Conservation (phyloP, 2,888 invertebrate genomes). For the Acheta domesticus region DNA sequence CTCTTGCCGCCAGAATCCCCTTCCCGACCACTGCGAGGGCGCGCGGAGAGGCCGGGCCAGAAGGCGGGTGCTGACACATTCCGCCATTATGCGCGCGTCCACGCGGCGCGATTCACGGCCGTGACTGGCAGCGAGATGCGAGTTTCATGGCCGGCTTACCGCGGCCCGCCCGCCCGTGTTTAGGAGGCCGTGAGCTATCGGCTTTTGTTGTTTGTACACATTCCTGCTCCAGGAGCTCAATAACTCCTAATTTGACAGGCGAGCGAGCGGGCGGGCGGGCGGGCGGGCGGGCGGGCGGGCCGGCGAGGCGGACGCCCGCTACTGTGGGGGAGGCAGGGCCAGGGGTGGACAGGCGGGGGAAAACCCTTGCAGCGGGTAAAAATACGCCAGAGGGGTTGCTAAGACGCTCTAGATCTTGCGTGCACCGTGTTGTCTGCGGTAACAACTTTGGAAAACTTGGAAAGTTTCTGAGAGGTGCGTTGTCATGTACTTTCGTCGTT, state of each 20-base stretch:
- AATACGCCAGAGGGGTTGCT: no score
- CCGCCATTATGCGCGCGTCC: not conserved
- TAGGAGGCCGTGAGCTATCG: constrained; percentile 18
- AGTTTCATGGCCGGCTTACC: constrained; percentile 18
- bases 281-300: not conserved
- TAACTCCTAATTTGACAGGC: constrained; percentile 18
- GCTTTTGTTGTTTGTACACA: constrained; percentile 18
- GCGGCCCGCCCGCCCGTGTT: not conserved
- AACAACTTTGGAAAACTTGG: no score
- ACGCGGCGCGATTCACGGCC: constrained; percentile 8
- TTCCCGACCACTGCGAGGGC: not conserved
- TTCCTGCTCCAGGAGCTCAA: constrained; percentile 18
- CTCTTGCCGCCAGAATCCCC: no score
- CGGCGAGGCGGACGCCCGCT: not conserved
- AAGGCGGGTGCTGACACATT: not conserved
- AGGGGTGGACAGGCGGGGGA: not conserved
- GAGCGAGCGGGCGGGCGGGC: not conserved
- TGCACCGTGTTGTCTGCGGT: no score
- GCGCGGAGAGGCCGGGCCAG: not conserved
- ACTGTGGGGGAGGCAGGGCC: not conserved
- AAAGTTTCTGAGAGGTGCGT: no score
- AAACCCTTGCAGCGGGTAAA: no score
- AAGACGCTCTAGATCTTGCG: no score
- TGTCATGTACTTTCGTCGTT: no score
- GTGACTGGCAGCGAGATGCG: constrained; percentile 18